Percentiles rank a stretch among this genome's conserved stretches.
phyloP scores from a whole-genome alignment of 37 sponge, comb jelly and placozoan genomes.

The Beroe forskalii region DNA sequence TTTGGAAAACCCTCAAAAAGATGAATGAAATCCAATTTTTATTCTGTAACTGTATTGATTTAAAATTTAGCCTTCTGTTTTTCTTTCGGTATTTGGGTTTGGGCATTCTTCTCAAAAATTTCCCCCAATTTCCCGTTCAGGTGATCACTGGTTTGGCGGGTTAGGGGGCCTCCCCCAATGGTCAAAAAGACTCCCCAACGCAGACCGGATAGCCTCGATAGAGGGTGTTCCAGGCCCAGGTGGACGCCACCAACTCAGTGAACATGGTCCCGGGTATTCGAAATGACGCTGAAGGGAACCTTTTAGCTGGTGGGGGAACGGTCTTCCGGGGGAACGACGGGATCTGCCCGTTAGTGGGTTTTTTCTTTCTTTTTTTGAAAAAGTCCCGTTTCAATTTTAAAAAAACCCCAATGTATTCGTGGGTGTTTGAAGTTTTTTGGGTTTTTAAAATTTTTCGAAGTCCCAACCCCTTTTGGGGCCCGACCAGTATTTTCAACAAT shows the following conservation, averaged over 20 bases:
- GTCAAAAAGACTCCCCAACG: background rate
- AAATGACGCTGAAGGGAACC: background rate
- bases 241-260: background rate
- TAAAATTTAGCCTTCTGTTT: too few relatives aligned
- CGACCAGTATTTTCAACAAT: too few relatives aligned
- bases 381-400: background rate
- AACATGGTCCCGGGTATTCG: background rate
- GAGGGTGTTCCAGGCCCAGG: slow-evolving; percentile 49
- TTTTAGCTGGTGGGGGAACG: background rate
- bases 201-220: background rate
- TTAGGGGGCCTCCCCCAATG: background rate
- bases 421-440: too few relatives aligned
- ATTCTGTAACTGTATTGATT: too few relatives aligned
- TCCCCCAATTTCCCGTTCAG: too few relatives aligned
- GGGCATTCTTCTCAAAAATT: too few relatives aligned
- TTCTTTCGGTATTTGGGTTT: too few relatives aligned
- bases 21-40: too few relatives aligned
- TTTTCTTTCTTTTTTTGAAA: background rate
- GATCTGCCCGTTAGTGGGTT: background rate
- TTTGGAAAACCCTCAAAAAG: too few relatives aligned
- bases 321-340: slow-evolving; percentile 29
- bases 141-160: background rate
- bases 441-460: too few relatives aligned
- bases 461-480: too few relatives aligned
- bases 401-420: too few relatives aligned